Conservation (phyloP, 2,113 vertebrate genomes). For the Indri indri region DNA sequence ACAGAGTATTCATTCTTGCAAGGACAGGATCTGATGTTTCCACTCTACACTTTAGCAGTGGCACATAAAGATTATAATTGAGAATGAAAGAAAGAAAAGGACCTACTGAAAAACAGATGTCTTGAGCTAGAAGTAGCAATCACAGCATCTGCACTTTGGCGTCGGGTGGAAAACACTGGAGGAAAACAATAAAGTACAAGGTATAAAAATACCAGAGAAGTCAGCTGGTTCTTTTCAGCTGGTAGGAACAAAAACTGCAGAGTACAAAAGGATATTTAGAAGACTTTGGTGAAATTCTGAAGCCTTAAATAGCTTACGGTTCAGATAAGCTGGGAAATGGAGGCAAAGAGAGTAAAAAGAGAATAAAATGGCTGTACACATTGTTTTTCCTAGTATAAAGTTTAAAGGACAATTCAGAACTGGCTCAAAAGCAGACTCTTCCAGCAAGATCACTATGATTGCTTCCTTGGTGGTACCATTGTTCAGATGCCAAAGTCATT, state of each 20-base stretch:
- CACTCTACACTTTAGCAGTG: not conserved
- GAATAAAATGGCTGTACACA: not conserved
- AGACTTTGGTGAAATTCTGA: slow-evolving; percentile 16
- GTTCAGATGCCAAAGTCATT: not conserved
- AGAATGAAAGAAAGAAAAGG: slow-evolving; percentile 47
- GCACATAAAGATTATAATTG: slow-evolving; percentile 12
- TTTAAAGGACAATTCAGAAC: not conserved
- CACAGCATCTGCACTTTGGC: slow-evolving; percentile 51
- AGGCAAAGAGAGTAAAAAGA: not conserved
- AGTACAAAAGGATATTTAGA: slow-evolving; percentile 58
- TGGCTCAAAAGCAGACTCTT: not conserved
- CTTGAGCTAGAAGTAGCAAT: slow-evolving; percentile 49
- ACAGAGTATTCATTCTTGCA: not conserved
- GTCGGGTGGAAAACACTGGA: not conserved
- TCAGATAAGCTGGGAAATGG: slow-evolving; percentile 10
- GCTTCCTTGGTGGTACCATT: not conserved
- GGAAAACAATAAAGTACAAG: slow-evolving; percentile 58
- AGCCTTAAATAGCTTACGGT: slow-evolving; percentile 48
- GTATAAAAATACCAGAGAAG: slow-evolving; percentile 68
- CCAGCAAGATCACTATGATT: not conserved
- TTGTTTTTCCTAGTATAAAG: not conserved
- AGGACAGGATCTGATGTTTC: not conserved
- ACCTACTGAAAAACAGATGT: slow-evolving; percentile 38
- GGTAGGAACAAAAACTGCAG: slow-evolving; percentile 38
- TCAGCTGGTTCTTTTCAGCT: slow-evolving; percentile 62